Evolutionary conservation across 2,113 vertebrate genomes (phyloP), one percentile per base, ranked within the genome.

Genomic region (Pluvialis apricaria): DNA sequence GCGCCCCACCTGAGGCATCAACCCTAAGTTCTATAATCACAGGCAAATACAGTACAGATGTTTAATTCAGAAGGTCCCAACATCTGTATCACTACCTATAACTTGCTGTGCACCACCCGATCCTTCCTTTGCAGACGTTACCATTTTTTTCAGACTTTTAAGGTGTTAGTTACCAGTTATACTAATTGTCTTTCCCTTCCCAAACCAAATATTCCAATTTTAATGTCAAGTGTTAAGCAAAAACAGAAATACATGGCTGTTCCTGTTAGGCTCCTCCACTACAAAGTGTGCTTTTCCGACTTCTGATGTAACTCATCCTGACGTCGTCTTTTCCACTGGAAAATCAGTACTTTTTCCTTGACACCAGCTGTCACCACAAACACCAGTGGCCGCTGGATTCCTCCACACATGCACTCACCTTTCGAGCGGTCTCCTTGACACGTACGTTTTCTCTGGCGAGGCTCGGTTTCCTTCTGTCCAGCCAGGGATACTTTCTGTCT

Each of bases 31-130:
- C 64, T n/a, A 25, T 2, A 6, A 13, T 0, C 9, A 1, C 60
- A 54, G 72, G 11, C 11, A 52, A 51, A 3, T 3, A 4, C 36
- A 20, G 55, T 0, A 1, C n/a, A 65, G 89, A 3, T 24, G 36
- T 42, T 85, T 44, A 0, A 34, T 62, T 20, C n/a, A 69, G 58
- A 72, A 86, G 62, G 26, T 25, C 75, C 45, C 22, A 26, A 13
- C 4, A 0, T 8, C 73, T 51, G 49, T 1, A 1, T 32, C 25
- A 2, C 3, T 7, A 1, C 8, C 57, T n/a, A 1, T 2, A 10
- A 6, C 26, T 45, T 7, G 42, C 36, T 29, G 31, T 2, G 54
- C 42, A 2, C 40, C 62, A 7, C 47, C 42, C 1, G 0, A 4
- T 1, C 54, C 32, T 13, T 20, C 78, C 44, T 68, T 32, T 29